A percentile compares a stretch with the other conserved stretches of the same genome.
Conservation (phyloP, 2,113 vertebrate genomes). For the Thermophis baileyi region DNA sequence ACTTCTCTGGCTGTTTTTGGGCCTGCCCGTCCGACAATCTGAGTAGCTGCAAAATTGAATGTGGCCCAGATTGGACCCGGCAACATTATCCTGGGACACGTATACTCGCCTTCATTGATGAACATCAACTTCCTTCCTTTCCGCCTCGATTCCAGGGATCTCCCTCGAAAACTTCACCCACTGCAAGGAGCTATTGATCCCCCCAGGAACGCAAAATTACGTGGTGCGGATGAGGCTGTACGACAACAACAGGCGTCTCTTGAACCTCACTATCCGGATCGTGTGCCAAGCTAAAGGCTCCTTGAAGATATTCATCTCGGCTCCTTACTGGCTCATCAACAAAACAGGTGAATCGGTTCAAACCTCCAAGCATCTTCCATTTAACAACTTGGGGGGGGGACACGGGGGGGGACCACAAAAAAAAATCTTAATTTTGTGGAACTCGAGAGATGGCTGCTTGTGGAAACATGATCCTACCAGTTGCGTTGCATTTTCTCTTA, state of each 20-base stretch:
- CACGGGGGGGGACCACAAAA: accelerated
- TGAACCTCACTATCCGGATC: slow-evolving; percentile 91
- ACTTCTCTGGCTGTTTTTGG: too few species aligned
- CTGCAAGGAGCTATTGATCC: slow-evolving; percentile 95
- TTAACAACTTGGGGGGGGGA: not conserved
- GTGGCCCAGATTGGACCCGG: too few species aligned
- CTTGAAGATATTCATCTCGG: slow-evolving; percentile 89
- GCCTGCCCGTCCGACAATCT: too few species aligned
- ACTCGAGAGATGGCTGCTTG: not conserved
- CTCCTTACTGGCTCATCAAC: slow-evolving; percentile 94
- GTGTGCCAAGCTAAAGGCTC: slow-evolving; percentile 88
- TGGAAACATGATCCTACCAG: not conserved
- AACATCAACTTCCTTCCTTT: too few species aligned
- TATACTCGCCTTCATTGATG: too few species aligned
- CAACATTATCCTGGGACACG: too few species aligned
- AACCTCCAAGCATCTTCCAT: not conserved
- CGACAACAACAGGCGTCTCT: slow-evolving; percentile 80
- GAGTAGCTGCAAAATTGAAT: too few species aligned
- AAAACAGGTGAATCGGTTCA: slow-evolving; percentile 81
- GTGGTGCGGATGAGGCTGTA: slow-evolving; percentile 93
- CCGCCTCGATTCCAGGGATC: slow-evolving; percentile 68
- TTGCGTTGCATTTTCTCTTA: not conserved
- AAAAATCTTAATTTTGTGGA: not conserved
- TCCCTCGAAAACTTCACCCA: slow-evolving; percentile 86
- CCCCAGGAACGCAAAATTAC: slow-evolving; percentile 94